Evolutionary conservation across 2,888 invertebrate species (phyloP).

Genomic region (Ectropis crepuscularia): DNA sequence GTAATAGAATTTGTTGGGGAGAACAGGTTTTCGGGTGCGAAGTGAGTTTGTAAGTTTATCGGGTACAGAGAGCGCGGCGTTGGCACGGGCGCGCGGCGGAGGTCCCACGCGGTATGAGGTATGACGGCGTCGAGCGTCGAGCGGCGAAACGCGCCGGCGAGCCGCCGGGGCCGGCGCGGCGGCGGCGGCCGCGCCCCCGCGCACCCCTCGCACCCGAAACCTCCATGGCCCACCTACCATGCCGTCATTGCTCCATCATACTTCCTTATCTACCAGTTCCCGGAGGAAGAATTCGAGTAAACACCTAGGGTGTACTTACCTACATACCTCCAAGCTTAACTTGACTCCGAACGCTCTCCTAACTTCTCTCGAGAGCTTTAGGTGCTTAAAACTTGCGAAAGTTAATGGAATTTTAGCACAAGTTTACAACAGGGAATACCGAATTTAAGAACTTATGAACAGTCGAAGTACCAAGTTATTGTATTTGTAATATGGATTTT

Average conservation of each 20-base stretch:
- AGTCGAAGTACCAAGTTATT: slow-evolving; percentile 21
- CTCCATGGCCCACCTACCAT: slow-evolving; percentile 59
- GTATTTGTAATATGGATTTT: neutral
- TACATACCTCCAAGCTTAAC: slow-evolving; percentile 23
- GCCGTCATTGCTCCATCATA: slow-evolving; percentile 69
- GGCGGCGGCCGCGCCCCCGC: slow-evolving; percentile 45
- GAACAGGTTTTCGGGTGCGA: slow-evolving; percentile 71
- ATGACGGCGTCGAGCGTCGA: slow-evolving; percentile 55
- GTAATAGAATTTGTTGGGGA: slow-evolving; percentile 56
- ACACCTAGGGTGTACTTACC: slow-evolving; percentile 16
- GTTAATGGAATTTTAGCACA: slow-evolving; percentile 41
- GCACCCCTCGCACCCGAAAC: slow-evolving; percentile 55
- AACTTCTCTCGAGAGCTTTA: slow-evolving; percentile 38
- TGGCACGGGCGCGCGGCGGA: slow-evolving; percentile 62
- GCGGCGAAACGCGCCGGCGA: slow-evolving; percentile 64
- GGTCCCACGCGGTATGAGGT: slow-evolving; percentile 70
- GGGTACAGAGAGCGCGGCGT: slow-evolving; percentile 53
- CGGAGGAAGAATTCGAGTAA: slow-evolving; percentile 52
- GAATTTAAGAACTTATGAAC: slow-evolving; percentile 34
- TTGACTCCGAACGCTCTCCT: slow-evolving; percentile 20
- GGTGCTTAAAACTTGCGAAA: slow-evolving; percentile 41
- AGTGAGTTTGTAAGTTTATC: slow-evolving; percentile 75
- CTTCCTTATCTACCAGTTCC: slow-evolving; percentile 64
- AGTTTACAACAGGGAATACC: slow-evolving; percentile 40
- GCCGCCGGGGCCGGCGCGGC: slow-evolving; percentile 52